Conservation (phyloP, 1,140 invertebrate genomes). For the Aethina tumida region DNA sequence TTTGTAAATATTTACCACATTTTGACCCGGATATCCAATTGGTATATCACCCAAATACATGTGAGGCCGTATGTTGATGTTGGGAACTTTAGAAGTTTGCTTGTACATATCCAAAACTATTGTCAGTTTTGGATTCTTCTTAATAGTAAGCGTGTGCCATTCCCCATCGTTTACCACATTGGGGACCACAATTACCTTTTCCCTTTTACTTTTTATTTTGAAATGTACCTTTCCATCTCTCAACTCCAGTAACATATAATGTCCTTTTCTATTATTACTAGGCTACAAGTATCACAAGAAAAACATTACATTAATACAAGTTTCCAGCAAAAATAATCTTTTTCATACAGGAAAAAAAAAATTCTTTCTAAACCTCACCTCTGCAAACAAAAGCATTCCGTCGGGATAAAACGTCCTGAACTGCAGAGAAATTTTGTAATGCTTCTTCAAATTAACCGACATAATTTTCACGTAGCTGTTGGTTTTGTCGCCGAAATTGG, state of each 20-base stretch:
- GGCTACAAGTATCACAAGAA: conserved; percentile 3
- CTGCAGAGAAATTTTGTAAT: conserved; percentile 68
- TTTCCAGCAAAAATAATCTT: not conserved
- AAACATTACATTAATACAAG: conserved; percentile 1
- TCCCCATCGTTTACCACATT: conserved; percentile 65
- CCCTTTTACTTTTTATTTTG: conserved; percentile 53
- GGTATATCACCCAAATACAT: conserved; percentile 74
- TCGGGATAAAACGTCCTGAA: conserved; percentile 80
- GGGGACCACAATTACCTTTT: conserved; percentile 40
- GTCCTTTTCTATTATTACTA: conserved; percentile 48
- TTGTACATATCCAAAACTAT: conserved; percentile 60
- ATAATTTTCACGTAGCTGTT: conserved; percentile 65
- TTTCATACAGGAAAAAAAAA: not conserved
- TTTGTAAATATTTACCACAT: conserved; percentile 14
- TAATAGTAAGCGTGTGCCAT: conserved; percentile 68
- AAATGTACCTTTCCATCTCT: conserved; percentile 61
- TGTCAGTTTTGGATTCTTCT: conserved; percentile 45
- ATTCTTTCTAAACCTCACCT: conserved; percentile 39
- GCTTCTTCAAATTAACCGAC: conserved; percentile 54
- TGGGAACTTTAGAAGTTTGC: conserved; percentile 55
- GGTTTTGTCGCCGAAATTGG: conserved; percentile 74
- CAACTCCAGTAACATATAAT: conserved; percentile 63
- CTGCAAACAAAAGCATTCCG: conserved; percentile 67
- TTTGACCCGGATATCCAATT: conserved; percentile 30
- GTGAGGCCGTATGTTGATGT: conserved; percentile 55